Base-by-base conservation (phyloP, 2,888 invertebrate genomes). In the Allophyes oxyacanthae region DNA sequence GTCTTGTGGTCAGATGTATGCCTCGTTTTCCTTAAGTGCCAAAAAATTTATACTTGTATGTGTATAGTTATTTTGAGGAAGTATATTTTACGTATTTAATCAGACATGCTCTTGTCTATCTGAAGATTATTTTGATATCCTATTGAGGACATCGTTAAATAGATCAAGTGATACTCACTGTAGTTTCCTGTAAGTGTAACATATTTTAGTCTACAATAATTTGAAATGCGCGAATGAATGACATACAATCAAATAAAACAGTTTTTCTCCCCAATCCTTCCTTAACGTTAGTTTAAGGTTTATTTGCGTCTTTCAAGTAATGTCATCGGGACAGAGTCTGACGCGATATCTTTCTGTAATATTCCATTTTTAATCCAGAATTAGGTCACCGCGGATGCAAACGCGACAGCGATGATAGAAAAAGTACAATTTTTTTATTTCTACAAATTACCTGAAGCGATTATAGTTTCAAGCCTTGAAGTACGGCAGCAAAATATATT, bases 331-430 rank as follows among this genome's bases (percentile, higher is more conserved):
- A 26, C 30, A 10, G 13, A 25, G 32, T 45, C 32, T 11, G 32
- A 34, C 26, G 30, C 32, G 37, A 37, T 51, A n/a, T 40, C 43
- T 59, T 59, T 44, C 30, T 46, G 50, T 46, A 54, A 25, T 57
- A 40, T 64, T 55, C 43, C 50, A 64, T 64, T 63, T 20, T 55
- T 64, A 67, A 66, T 64, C 46, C 44, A 48, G 61, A 75, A 68
- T 71, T 62, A 45, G 67, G 67, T 60, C 75, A 49, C 51, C 50
- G 32, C 57, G 58, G 42, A 59, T 36, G 37, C 37, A 55, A 48
- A 53, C 33, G 38, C 43, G 42, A 41, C 49, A 46, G 34, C 49
- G 60, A 64, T 65, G 51, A 68, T 48, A 64, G 64, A 64, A n/a
- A n/a, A n/a, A n/a, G n/a, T n/a, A 61, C 51, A 68, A 71, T 51